phyloP scores from a whole-genome alignment of 2,113 vertebrate genomes.

The Jaculus jaculus region DNA sequence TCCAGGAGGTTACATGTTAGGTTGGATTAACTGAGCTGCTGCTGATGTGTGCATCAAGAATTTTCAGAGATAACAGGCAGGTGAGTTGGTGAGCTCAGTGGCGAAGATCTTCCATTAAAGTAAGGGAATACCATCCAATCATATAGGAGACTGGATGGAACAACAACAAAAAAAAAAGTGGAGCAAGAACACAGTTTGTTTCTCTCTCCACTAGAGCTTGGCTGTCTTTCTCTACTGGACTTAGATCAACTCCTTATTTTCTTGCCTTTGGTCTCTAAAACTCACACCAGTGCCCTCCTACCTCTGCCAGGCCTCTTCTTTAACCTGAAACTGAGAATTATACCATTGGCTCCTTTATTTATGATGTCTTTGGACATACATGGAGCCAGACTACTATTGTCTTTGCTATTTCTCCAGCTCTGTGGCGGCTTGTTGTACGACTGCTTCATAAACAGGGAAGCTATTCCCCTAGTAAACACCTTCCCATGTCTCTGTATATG shows the following conservation, averaged over 20 bases:
- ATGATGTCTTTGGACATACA: not conserved
- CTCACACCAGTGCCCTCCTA: fast-evolving
- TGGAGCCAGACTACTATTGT: not conserved
- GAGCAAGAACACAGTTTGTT: no score
- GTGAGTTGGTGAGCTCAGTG: not conserved
- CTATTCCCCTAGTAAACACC: not conserved
- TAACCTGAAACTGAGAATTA: not conserved
- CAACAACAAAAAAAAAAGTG: not conserved
- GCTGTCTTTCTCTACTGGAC: not conserved
- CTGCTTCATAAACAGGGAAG: not conserved
- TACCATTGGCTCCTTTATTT: not conserved
- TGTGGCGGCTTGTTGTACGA: no score
- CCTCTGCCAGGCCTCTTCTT: not conserved
- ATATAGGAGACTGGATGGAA: not conserved
- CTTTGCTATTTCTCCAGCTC: not conserved
- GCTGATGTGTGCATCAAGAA: not conserved
- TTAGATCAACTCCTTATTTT: not conserved
- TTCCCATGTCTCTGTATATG: no score
- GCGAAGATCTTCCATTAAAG: not conserved
- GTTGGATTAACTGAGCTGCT: not conserved
- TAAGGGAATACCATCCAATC: not conserved
- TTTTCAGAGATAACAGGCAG: not conserved
- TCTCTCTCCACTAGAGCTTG: not conserved
- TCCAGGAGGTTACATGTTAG: not conserved
- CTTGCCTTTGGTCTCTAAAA: not conserved